These are phyloP conservation scores for Argyrosomus regius DNA, from an alignment of 2,797 vertebrate genomes.

Conservation along the genomic window DNA sequence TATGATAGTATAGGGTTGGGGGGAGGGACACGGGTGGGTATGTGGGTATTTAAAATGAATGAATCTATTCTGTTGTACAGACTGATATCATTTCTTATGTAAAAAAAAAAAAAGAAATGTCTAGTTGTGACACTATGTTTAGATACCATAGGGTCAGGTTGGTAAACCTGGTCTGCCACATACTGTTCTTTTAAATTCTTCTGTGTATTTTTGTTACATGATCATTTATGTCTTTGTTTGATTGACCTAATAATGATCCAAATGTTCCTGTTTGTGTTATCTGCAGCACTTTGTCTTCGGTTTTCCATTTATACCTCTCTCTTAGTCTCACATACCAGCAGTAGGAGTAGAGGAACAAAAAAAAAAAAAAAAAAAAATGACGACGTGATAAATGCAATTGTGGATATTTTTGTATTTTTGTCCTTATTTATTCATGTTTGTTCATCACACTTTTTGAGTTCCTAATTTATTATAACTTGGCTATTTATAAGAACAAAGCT, in stretches of 20 bases:
- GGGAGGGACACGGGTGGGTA: constrained; percentile 54
- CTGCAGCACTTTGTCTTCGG: constrained; percentile 72
- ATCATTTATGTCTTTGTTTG: constrained; percentile 66
- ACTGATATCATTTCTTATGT: constrained; percentile 82
- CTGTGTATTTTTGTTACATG: constrained; percentile 74
- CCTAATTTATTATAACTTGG: constrained; percentile 89
- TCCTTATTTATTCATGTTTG: constrained; percentile 83
- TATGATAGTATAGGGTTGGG: constrained; percentile 52
- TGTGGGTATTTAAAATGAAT: constrained; percentile 84
- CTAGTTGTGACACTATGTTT: constrained; percentile 81
- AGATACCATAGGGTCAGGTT: constrained; percentile 75
- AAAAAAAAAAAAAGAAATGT: constrained; percentile 75
- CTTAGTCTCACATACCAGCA: constrained; percentile 83
- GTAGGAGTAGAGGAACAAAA: constrained; percentile 78
- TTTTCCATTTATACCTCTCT: constrained; percentile 75
- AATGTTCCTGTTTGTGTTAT: constrained; percentile 73
- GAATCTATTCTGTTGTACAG: constrained; percentile 86
- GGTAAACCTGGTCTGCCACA: constrained; percentile 79
- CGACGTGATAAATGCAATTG: constrained; percentile 81
- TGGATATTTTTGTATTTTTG: constrained; percentile 88
- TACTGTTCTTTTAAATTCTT: constrained; percentile 81
- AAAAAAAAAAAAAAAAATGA: constrained; percentile 51
- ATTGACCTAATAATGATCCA: constrained; percentile 64
- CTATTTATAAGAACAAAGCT: constrained; percentile 90
- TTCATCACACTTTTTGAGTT: constrained; percentile 78